Evolutionary conservation across 2,113 vertebrate genomes (phyloP), one percentile per base, ranked within the genome.

Genomic region (Chaetodon auriga): DNA sequence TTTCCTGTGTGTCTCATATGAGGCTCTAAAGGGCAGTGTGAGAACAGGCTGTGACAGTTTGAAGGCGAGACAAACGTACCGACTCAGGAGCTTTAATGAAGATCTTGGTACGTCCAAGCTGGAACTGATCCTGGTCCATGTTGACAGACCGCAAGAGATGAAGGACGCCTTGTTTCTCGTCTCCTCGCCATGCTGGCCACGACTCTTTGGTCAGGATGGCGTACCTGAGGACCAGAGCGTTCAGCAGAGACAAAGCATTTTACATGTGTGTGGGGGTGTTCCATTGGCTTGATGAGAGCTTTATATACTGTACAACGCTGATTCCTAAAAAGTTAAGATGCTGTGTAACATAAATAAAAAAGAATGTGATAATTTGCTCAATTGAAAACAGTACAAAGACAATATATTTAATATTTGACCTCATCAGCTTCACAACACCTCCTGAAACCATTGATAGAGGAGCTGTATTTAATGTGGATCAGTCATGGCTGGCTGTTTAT

Each of bases 1-100:
- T 43, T 69, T 65, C 38, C 62, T 57, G 14, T 38, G 68, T 71
- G 48, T 60, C 43, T 43, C 4, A 51, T 25, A 53, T 12, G 9
- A 9, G 41, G 4, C 25, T 11, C 54, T 6, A 25, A 68, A 51
- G 25, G 4, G 15, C 23, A 38, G n/a, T 18, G 9, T 30, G 53
- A 41, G 13, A 38, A 18, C 21, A 38, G 69, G 60, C 53, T 23
- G 35, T 21, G 62, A 58, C 13, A 21, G 68, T 13, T 8, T n/a
- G 12, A 68, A 48, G 25, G 23, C 1, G 30, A 57, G 0, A 2
- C 5, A 94, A 71, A 89, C 97, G 87, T 94, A 99, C 98, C 80
- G 98, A 99, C 89, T 99, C 98, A 0, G 98, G 98, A 66, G 98
- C 98, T 94, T 99, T 99, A 81, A 99, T 96, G 94, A 99, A 99